Evolutionary conservation across 2,113 vertebrate genomes (phyloP), one percentile per base, ranked within the genome.

Genomic region (Catharus minimus): DNA sequence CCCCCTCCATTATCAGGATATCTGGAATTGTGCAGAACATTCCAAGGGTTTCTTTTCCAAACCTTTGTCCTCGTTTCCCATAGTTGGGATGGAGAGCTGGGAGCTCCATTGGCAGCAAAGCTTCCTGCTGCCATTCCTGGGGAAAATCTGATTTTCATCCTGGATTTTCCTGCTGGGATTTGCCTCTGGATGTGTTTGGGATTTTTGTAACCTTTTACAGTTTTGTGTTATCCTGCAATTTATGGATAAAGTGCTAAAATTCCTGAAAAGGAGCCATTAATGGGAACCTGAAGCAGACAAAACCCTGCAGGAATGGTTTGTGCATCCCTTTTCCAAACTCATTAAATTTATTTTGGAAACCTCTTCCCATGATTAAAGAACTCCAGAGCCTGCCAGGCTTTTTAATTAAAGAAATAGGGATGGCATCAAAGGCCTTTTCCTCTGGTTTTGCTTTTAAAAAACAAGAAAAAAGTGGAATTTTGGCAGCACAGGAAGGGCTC

Each of bases 311-410:
- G 69, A 52, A 52, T 6, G 64, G 46, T 43, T 23, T 10, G 9
- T 22, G 21, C 39, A 49, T 73, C 73, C 56, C 1, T 87, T 87
- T 69, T 64, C 57, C 47, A 88, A 82, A 64, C 60, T 86, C 83
- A 67, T 89, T 90, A 76, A 47, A 60, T 88, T 75, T 80, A 38
- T 49, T 93, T 91, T 36, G 49, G 90, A 79, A 86, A 33, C 18
- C 80, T 86, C 82, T 81, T 85, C 89, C 65, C 17, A 27, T 41
- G 56, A 81, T 82, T 43, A 79, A 46, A 81, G 49, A 65, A 39
- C 79, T 67, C 81, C 73, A 47, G 75, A 81, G 73, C 68, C 81
- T 86, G 68, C 82, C 53, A 82, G 67, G 92, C 52, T 67, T 64
- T 83, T 89, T 50, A 82, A 91, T 75, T 65, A 57, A 83, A 72